phyloP scores from a whole-genome alignment of 2,888 invertebrate genomes.

The Adineta ricciae region DNA sequence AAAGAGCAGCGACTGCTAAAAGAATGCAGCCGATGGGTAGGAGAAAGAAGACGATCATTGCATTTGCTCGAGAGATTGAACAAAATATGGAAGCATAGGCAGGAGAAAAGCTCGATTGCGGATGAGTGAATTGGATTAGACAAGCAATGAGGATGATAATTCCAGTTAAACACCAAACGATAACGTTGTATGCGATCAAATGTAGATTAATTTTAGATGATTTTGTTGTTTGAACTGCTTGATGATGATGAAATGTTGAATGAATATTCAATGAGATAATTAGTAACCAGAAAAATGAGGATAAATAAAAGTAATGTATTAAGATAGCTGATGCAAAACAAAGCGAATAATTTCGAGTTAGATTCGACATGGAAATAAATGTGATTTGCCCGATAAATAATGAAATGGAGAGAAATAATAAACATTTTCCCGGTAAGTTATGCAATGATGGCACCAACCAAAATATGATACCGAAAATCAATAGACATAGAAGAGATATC shows the following conservation, averaged over 20 bases:
- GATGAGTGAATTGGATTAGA: not conserved
- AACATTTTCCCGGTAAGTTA: constrained; percentile 1
- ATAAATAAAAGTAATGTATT: constrained; percentile 1
- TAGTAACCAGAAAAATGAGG: not conserved
- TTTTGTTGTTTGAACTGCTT: not conserved
- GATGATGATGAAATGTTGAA: not conserved
- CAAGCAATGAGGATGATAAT: not conserved
- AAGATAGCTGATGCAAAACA: not conserved
- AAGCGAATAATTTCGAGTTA: not conserved
- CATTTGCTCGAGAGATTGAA: not conserved
- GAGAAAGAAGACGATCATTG: constrained; percentile 19
- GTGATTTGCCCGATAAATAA: not conserved
- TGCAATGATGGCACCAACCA: not conserved
- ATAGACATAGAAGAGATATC: not conserved
- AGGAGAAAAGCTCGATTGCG: not conserved
- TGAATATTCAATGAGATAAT: not conserved
- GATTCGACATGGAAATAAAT: not conserved
- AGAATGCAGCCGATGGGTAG: not conserved
- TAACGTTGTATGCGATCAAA: not conserved
- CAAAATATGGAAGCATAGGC: not conserved
- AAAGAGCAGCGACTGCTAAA: not conserved
- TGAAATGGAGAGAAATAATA: not conserved
- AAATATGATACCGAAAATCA: not conserved
- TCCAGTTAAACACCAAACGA: not conserved
- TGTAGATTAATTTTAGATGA: not conserved